These are phyloP conservation scores for Capromys pilorides DNA, from an alignment of 2,797 vertebrate species.

Conservation along the genomic window DNA sequence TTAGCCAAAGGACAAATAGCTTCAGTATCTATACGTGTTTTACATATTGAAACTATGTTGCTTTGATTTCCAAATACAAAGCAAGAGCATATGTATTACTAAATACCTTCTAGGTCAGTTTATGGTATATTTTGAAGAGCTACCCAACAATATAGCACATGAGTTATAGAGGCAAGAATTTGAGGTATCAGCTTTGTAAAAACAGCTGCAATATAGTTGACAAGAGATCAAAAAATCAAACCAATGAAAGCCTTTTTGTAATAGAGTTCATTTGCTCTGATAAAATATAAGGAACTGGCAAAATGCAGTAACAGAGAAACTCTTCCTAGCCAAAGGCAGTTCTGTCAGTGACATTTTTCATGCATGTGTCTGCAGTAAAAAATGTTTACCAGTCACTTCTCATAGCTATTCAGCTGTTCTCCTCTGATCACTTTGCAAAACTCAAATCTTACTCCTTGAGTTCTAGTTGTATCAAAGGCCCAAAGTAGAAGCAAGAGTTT, in stretches of 20 bases:
- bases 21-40: not conserved
- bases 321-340: constrained; percentile 9
- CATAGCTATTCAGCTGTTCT: not conserved
- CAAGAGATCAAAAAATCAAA: constrained; percentile 37
- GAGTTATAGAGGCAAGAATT: not conserved
- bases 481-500: not conserved
- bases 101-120: not conserved
- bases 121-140: not conserved
- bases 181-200: constrained; percentile 5
- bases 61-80: constrained; percentile 21
- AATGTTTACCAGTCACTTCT: not conserved
- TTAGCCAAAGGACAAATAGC: not conserved
- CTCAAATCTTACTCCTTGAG: not conserved
- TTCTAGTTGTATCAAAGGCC: not conserved
- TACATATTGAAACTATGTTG: not conserved
- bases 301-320: constrained; percentile 22
- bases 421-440: not conserved
- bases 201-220: not conserved
- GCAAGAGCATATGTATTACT: not conserved
- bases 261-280: constrained; percentile 26
- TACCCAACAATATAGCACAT: not conserved
- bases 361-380: not conserved
- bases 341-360: not conserved
- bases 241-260: constrained; percentile 13
- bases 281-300: not conserved